Conservation (phyloP, 2,888 invertebrate genomes). For the Aphrophora alni region DNA sequence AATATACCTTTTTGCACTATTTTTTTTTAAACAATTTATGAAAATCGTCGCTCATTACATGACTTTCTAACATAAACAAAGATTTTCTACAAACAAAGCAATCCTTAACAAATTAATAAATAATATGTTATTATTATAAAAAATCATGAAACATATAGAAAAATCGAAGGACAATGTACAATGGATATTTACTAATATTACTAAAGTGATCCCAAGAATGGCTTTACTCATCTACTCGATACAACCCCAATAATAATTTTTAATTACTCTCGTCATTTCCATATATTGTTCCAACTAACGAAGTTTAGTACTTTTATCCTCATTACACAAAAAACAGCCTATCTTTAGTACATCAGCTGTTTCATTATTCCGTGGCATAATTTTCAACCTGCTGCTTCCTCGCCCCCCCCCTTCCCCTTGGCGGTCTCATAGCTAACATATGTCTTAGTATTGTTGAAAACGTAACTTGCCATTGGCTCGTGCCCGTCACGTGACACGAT, state of each 20-base stretch:
- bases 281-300: background rate
- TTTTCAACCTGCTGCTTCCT: background rate
- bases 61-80: too few relatives aligned
- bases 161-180: too few relatives aligned
- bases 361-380: background rate
- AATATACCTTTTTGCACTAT: too few relatives aligned
- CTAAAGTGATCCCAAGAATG: too few relatives aligned
- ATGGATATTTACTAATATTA: too few relatives aligned
- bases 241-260: background rate
- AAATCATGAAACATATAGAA: too few relatives aligned
- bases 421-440: background rate
- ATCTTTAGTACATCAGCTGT: background rate
- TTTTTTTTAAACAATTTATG: too few relatives aligned
- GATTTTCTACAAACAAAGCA: too few relatives aligned
- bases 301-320: background rate
- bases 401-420: background rate
- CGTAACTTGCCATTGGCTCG: constrained; percentile 34
- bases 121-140: too few relatives aligned
- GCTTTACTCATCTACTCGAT: too few relatives aligned
- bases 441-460: constrained; percentile 9
- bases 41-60: too few relatives aligned
- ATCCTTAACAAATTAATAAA: too few relatives aligned
- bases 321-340: background rate
- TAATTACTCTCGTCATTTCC: background rate
- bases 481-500: constrained; percentile 31